Conservation (phyloP, 2,113 vertebrate species). For the Macroglossus sobrinus region DNA sequence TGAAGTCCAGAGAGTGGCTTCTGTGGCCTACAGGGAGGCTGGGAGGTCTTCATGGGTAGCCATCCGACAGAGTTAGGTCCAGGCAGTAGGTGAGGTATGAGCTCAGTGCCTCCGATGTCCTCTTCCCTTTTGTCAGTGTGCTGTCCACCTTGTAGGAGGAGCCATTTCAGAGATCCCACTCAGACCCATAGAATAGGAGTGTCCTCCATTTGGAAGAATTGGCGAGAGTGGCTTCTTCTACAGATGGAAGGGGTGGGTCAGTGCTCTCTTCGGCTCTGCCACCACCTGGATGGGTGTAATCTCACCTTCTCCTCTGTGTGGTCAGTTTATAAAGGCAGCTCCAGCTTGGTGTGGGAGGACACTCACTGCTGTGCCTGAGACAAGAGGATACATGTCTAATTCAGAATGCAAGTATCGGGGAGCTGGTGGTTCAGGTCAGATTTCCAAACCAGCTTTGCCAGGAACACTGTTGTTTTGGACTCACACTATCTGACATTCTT, state of each 20-base stretch:
- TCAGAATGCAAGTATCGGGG: not conserved
- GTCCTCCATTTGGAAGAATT: not conserved
- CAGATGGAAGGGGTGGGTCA: rapidly evolving
- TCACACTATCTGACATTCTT: not conserved
- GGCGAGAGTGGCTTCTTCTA: not conserved
- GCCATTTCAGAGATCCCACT: not conserved
- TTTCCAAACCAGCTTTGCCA: not conserved
- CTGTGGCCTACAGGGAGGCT: not conserved
- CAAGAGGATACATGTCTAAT: not conserved
- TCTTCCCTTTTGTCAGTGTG: not conserved
- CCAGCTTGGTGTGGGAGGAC: not conserved
- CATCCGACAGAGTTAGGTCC: not conserved
- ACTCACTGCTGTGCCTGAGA: no score
- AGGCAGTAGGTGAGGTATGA: not conserved
- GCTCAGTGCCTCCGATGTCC: not conserved
- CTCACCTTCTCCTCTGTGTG: not conserved
- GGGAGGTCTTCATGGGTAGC: not conserved
- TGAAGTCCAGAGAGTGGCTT: not conserved
- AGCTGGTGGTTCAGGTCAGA: not conserved
- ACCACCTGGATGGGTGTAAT: no score
- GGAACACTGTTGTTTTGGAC: not conserved
- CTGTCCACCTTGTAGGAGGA: not conserved
- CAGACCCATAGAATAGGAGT: not conserved
- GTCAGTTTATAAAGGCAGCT: not conserved
- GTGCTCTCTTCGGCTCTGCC: not conserved